Evolutionary conservation across 2,797 vertebrate species (phyloP), one percentile per base, ranked within the genome.

Genomic region (Thamnophis elegans): DNA sequence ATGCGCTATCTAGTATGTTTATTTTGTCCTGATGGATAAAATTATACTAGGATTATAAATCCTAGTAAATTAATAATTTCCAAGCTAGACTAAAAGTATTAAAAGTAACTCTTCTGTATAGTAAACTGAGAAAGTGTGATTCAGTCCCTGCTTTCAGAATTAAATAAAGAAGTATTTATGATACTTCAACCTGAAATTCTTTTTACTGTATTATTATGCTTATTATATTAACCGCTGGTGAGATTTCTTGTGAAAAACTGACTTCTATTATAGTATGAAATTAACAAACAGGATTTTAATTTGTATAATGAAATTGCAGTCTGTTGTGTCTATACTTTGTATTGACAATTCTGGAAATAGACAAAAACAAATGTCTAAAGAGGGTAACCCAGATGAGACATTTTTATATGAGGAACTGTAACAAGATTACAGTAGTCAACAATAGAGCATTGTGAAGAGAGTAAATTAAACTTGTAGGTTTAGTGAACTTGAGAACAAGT

Each of bases 401-500:
- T 92, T 96, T 95, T 94, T 93, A 91, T 92, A 91, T 96, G 96
- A 95, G 95, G 96, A 97, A 96, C 96, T 96, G 90, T 96, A 94
- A 95, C 92, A 95, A 95, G 95, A 97, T 97, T 96, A 47, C 78
- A 82, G 32, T 82, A 91, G 82, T 82, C 42, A 93, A 96, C 97
- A 97, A 97, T 97, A 92, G 90, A 87, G 95, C 96, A 95, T 97
- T 97, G 95, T 97, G 95, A 96, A 68, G 96, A 95, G 96, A 97
- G 95, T 97, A 95, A 96, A 95, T 97, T 97, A 97, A 98, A 95
- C 96, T 68, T 96, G 98, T 97, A 97, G 97, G 96, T 98, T 98
- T 97, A 96, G 96, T 94, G 96, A 96, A 97, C 90, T 96, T 97
- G 97, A 95, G 96, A 98, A 96, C 97, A 97, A 97, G 97, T 95